A percentile compares a stretch with the other conserved stretches of the same genome.
Evolutionary conservation across 2,797 vertebrate genomes (phyloP).

Genomic region (Centropyge bicolor): DNA sequence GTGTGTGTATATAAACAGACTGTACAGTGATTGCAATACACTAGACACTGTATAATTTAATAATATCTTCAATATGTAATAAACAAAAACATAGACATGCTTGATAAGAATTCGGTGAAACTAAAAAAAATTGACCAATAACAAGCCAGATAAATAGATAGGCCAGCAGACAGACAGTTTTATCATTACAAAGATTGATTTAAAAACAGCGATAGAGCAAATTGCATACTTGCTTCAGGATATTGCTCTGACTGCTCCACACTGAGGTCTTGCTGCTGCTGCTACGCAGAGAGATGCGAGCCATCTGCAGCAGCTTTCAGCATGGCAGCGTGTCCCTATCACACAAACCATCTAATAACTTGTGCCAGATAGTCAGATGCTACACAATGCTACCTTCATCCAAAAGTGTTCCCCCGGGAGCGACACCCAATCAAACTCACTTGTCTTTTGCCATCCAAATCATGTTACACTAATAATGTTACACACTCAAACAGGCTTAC

Average conservation of each 20-base stretch:
- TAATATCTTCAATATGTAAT: neutral
- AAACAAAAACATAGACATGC: constrained; percentile 4
- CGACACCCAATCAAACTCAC: constrained; percentile 76
- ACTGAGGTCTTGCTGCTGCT: constrained; percentile 28
- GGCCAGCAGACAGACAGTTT: constrained; percentile 8
- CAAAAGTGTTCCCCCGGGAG: constrained; percentile 69
- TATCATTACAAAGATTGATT: constrained; percentile 53
- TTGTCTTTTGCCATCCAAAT: constrained; percentile 75
- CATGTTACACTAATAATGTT: constrained; percentile 75
- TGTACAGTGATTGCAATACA: neutral
- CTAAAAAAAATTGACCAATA: constrained; percentile 27
- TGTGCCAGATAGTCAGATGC: constrained; percentile 63
- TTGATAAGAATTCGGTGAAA: constrained; percentile 28
- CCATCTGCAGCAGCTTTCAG: constrained; percentile 61
- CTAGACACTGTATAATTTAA: too few species aligned
- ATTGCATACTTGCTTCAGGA: constrained; percentile 58
- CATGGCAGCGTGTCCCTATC: constrained; percentile 51
- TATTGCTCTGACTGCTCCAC: constrained; percentile 47
- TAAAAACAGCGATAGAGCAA: constrained; percentile 51
- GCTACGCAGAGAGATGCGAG: constrained; percentile 53
- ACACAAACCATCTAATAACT: constrained; percentile 61
- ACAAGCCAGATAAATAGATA: constrained; percentile 6
- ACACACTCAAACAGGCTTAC: constrained; percentile 76
- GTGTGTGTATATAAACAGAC: neutral
- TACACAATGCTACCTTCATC: constrained; percentile 59